Percentiles rank a stretch among this genome's conserved stretches.
phyloP scores from a whole-genome alignment of 2,888 invertebrate species.

The Laothoe populi region DNA sequence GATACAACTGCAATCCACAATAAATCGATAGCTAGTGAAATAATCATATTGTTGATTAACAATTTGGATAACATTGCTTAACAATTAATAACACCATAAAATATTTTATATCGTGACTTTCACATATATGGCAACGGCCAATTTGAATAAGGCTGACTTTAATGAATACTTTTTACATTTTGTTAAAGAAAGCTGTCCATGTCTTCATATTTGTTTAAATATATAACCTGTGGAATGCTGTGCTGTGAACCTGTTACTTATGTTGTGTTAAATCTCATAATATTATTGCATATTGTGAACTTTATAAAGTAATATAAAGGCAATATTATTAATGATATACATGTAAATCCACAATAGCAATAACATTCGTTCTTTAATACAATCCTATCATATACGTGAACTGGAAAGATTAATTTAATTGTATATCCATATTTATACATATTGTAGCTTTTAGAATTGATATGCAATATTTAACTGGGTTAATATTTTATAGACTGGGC shows the following conservation, averaged over 20 bases:
- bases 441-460: not conserved
- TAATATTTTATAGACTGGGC: not conserved
- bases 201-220: conserved; percentile 46
- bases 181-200: conserved; percentile 15
- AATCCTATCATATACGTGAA: not conserved
- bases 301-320: conserved; percentile 39
- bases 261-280: conserved; percentile 43
- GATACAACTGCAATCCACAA: conserved; percentile 38
- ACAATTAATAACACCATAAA: conserved; percentile 17
- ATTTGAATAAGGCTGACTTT: conserved; percentile 16
- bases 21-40: conserved; percentile 25
- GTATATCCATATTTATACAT: not conserved
- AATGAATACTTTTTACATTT: conserved; percentile 3
- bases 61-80: conserved; percentile 36
- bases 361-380: conserved; percentile 51
- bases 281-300: conserved; percentile 57
- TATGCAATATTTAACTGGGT: not conserved
- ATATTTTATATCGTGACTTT: conserved; percentile 15
- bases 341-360: conserved; percentile 53
- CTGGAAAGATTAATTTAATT: conserved; percentile 6
- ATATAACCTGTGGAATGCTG: conserved; percentile 74
- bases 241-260: conserved; percentile 49
- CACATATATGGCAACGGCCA: conserved; percentile 15
- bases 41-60: conserved; percentile 36
- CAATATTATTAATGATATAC: conserved; percentile 40